Evolutionary conservation across 2,797 vertebrate species (phyloP).

Genomic region (Sebastes kiyomatsui): DNA sequence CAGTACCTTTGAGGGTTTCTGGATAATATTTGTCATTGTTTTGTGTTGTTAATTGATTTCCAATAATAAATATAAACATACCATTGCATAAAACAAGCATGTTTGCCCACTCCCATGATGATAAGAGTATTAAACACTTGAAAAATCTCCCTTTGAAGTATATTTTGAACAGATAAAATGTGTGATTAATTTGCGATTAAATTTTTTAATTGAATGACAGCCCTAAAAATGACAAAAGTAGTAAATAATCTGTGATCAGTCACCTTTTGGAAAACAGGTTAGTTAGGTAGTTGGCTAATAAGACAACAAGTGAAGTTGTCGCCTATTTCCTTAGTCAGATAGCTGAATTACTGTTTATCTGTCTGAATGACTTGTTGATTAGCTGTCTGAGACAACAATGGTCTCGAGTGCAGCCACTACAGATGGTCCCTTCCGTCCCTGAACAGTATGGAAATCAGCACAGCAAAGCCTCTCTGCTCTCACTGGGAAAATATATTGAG

Average conservation of each 20-base stretch:
- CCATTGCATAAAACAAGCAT: no score
- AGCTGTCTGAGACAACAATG: constrained; percentile 31
- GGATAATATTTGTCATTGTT: no score
- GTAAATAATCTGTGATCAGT: not conserved
- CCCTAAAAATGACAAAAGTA: not conserved
- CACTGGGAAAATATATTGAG: not conserved
- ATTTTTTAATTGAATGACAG: no score
- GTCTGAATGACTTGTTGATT: constrained; percentile 36
- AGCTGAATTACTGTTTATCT: constrained; percentile 15
- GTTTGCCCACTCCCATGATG: no score
- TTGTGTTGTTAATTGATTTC: no score
- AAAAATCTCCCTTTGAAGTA: no score
- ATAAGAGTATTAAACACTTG: no score
- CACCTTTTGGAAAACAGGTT: not conserved
- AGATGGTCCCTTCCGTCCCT: constrained; percentile 42
- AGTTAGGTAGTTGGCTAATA: not conserved
- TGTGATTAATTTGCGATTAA: no score
- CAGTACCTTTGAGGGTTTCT: no score
- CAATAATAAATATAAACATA: no score
- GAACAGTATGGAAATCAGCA: constrained; percentile 15
- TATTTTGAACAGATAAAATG: no score
- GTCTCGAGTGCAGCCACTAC: constrained; percentile 36
- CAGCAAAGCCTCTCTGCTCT: constrained; percentile 30
- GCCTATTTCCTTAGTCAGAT: not conserved
- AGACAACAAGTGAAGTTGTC: not conserved